Evolutionary conservation across 2,113 vertebrate species (phyloP), one percentile per base, ranked within the genome.

Genomic region (Dissostichus mawsoni): DNA sequence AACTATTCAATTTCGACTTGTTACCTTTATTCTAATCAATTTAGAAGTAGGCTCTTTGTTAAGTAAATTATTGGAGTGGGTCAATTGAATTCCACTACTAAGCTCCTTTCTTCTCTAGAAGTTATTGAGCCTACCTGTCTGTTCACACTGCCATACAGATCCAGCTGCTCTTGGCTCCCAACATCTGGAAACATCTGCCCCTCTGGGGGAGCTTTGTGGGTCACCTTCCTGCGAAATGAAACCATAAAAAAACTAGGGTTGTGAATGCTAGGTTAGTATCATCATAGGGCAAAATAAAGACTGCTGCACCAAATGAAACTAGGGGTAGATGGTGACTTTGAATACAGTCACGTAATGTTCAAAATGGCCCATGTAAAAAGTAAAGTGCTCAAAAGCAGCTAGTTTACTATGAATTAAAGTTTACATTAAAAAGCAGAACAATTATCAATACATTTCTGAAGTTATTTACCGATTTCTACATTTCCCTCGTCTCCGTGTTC

Each of bases 101-200:
- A 44, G 2, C 6, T 48, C 6, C 2, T 29, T 29, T 29, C 3
- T 1, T 12, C 50, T 48, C 16, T 23, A 36, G 0, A 41, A 23
- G 9, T 14, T 16, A 20, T 20, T 17, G 6, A 62, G 10, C 17
- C 6, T 5, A 90, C 86, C 80, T 85, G 53, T 41, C n/a, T 13
- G 63, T 23, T 20, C 16, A 17, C 48, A 2, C 8, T 7, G 0
- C 53, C 3, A 0, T 41, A 69, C 33, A 25, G 5, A 0, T 41
- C 73, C 33, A 20, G 4, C 33, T 11, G 11, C 44, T 66, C 23
- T 0, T 14, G 13, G 3, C 41, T 66, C 11, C 7, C 48, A 2
- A 79, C 90, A 14, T 81, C 90, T 48, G 86, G 84, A 69, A 82
- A 77, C 69, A 52, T 33, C 45, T 69, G 82, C 0, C 56, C 7